phyloP scores from a whole-genome alignment of 2,888 invertebrate genomes.

The Exocentrus adspersus region DNA sequence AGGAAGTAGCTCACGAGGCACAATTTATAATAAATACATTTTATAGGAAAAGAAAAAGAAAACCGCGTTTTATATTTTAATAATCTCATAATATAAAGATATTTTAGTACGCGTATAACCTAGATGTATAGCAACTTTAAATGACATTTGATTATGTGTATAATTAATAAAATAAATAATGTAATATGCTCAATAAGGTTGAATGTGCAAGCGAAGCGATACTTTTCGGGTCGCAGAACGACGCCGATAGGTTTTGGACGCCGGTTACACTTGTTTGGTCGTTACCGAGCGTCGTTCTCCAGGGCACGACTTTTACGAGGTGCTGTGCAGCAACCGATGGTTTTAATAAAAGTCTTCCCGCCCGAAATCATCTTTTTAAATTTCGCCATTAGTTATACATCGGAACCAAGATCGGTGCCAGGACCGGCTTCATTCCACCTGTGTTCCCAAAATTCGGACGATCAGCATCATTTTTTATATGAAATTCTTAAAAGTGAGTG shows the following conservation, averaged over 20 bases:
- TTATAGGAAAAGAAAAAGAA: constrained; percentile 51
- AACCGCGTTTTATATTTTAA: constrained; percentile 63
- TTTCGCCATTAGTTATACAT: constrained; percentile 33
- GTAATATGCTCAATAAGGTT: constrained; percentile 55
- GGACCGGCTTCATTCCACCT: too few relatives aligned
- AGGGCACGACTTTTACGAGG: constrained; percentile 61
- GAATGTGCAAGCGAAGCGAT: constrained; percentile 44
- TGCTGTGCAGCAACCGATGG: constrained; percentile 61
- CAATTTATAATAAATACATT: constrained; percentile 54
- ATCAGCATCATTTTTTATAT: background rate
- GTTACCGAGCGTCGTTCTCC: constrained; percentile 55
- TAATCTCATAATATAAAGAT: constrained; percentile 60
- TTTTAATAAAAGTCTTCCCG: constrained; percentile 63
- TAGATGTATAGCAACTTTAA: constrained; percentile 58
- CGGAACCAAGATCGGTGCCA: background rate
- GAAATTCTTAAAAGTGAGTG: background rate
- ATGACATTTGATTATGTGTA: constrained; percentile 53
- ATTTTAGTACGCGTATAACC: constrained; percentile 61
- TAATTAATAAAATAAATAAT: constrained; percentile 44
- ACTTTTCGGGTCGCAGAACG: constrained; percentile 56
- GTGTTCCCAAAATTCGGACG: too few relatives aligned
- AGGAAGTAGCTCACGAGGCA: constrained; percentile 60
- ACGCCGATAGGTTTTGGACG: too few relatives aligned
- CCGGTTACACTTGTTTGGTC: too few relatives aligned
- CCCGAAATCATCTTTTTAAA: constrained; percentile 59